Base-by-base conservation (phyloP, 2,113 vertebrate genomes). In the Clinocottus analis region DNA sequence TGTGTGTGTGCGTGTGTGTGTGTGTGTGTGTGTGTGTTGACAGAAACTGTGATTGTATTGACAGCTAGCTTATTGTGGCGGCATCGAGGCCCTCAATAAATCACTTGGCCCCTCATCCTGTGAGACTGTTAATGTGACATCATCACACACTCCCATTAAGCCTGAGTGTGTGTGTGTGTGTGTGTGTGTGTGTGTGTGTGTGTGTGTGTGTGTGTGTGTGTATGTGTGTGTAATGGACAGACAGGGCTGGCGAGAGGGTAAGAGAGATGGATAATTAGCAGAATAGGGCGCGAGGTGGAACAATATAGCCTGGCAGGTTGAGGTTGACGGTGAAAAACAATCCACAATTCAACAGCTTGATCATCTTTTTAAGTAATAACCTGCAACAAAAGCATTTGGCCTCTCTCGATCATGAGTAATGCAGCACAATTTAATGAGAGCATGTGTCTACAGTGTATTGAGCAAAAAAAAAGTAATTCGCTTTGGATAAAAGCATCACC, bases 11-110 rank as follows among this genome's bases (percentile, higher is more conserved):
- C 67, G 27, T 69, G 67, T 61, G 77, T 78, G 53, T 70, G 76
- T 62, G 41, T 72, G 27, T 69, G 67, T 61, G 78, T 72, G 53
- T 60, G 64, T 60, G 66, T 37, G 51, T 25, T 70, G 75, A 67
- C 25, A 67, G 55, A 56, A 59, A 75, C 49, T 0, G 23, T 60
- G 73, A 89, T 89, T 83, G 79, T 86, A 87, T 89, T 87, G 89
- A 90, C 79, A 82, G 72, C 72, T 25, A 76, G 70, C 79, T 83
- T 75, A 90, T 87, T 89, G 85, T 78, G 59, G 77, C 23, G 29
- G 33, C 16, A 60, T 70, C 23, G 63, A 63, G 63, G 61, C 70
- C 70, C 72, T 80, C 21, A 2, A 86, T 86, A 89, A 87, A 82
- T 87, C 85, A 78, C 59, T 47, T 35, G 8, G 14, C 12, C 39